Base-by-base conservation (phyloP, 2,113 vertebrate species). In the Onychorhynchus coronatus region DNA sequence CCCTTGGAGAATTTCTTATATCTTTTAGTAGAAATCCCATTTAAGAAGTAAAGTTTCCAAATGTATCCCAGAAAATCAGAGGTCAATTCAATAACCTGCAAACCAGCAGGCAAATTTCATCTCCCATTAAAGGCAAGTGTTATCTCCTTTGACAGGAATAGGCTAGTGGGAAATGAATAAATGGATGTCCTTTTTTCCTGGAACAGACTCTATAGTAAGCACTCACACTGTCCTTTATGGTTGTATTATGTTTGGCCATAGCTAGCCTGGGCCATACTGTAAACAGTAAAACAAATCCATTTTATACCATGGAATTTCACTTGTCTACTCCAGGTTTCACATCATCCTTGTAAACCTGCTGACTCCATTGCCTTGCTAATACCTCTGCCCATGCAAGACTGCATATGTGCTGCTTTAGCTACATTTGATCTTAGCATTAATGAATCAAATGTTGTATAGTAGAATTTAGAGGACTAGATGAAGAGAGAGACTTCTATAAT, bases 11-110 rank as follows among this genome's bases (percentile, higher is more conserved):
- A 53, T 67, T 88, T 93, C 79, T 91, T 97, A 55, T 59, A 75
- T 87, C 53, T 97, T 95, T 95, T 68, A 95, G 87, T 71, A 91
- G 79, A 94, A 96, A 95, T 86, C 58, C 85, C 67, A 89, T 94
- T 94, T 94, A 92, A 91, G 90, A 96, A 92, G 66, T 89, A 95
- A 97, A 92, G 77, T 97, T 94, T 97, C 68, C 66, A 91, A 85
- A 93, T 83, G 73, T 67, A 71, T 76, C 71, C 56, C 91, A 93
- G 78, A 81, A 79, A 89, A 97, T 90, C 37, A 89, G 87, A 88
- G 95, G 92, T 92, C 92, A 95, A 81, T 78, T 78, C 84, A 89
- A 94, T 93, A 91, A 92, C 81, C 41, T 76, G 74, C 37, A 68
- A 70, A 61, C 39, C 39, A 70, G 59, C 41, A 89, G 71, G 68